Base-by-base conservation (phyloP, 2,797 vertebrate genomes). In the Pteropus rufus region DNA sequence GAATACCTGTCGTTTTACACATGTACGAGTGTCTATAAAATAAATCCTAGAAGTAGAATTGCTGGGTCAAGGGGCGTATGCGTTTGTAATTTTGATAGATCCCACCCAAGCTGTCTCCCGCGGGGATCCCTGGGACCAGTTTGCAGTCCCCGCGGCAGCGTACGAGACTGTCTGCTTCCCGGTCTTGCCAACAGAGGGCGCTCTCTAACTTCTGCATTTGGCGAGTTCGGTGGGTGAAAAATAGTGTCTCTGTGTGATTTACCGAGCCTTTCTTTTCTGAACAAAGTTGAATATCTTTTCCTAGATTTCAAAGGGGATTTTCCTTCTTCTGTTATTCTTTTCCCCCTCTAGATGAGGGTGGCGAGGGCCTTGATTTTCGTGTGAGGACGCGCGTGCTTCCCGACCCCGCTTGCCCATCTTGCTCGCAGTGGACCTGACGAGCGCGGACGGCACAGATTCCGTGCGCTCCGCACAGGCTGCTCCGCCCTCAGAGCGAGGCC, bases 101-200 rank as follows among this genome's bases (percentile, higher is more conserved):
- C 2, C 19, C 11, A n/a, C 65, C 39, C 39, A 12, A 1, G 12
- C 7, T 1, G 67, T 46, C 26, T 49, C 49, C 36, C 58, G 5
- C 0, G 0, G 89, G 26, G 21, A 5, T 3, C 6, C 39, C 6
- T 3, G 15, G 52, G 10, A 54, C 41, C 64, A 10, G 0, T 19
- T 41, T n/a, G 12, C 26, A 19, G n/a, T 39, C 58, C 58, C 49
- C 41, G 39, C 2, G 29, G 12, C 26, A 0, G 10, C 0, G 23
- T 26, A 0, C 26, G 1, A 26, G 26, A 14, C 15, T 12, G 0
- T 34, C 8, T 52, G 1, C 26, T 64, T 44, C 64, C 81, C 41
- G 0, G 14, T 11, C 34, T 36, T 54, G 65, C 81, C 56, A 24
- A 34, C 3, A 65, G 65, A 26, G 24, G 34, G 31, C 15, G 44